Base-by-base conservation (phyloP, 2,888 invertebrate genomes). In the Chaetoderma sp. region DNA sequence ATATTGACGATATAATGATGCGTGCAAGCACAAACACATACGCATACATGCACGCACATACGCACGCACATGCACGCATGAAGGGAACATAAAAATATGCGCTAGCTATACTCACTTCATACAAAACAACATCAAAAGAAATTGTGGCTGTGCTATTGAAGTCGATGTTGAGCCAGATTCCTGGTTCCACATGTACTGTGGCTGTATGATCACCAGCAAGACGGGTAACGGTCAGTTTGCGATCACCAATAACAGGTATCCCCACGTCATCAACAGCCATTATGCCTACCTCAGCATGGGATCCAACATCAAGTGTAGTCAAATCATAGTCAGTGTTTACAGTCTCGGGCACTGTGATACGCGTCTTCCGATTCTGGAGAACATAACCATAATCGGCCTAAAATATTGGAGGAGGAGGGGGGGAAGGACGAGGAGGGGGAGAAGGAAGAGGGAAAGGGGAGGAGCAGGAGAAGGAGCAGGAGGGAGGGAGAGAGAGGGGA, bases 201-300 rank as follows among this genome's bases (percentile, higher is more conserved):
- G 78, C 78, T 27, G 78, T 78, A 63, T 72, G 67, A 58, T 80
- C 80, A n/a, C 79, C 79, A 21, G 68, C 72, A 0, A 77, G 77
- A 28, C 60, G 59, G 23, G 68, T 67, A 13, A 75, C 62, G n/a
- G 63, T 65, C 59, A 72, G 57, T 23, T 55, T 18, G 39, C 61
- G 62, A 21, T 55, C 36, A 1, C 76, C 77, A 23, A 25, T 60
- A 16, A 64, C 59, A 4, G 73, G 72, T 13, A 64, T 49, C 13
- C 75, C 75, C n/a, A 63, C 44, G 21, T 65, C 60, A 50, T 78
- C 75, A 1, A 70, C 73, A 33, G 77, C 76, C 60, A 78, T 70
- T 28, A 79, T 62, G 56, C 76, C 78, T 33, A 79, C 77, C 28
- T 75, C 66, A n/a, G 79, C 79, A 71, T 77, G 70, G 44, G 65